These are phyloP conservation scores for Minunthozetes semirufus DNA, from an alignment of 2,888 invertebrate genomes.

Conservation along the genomic window DNA sequence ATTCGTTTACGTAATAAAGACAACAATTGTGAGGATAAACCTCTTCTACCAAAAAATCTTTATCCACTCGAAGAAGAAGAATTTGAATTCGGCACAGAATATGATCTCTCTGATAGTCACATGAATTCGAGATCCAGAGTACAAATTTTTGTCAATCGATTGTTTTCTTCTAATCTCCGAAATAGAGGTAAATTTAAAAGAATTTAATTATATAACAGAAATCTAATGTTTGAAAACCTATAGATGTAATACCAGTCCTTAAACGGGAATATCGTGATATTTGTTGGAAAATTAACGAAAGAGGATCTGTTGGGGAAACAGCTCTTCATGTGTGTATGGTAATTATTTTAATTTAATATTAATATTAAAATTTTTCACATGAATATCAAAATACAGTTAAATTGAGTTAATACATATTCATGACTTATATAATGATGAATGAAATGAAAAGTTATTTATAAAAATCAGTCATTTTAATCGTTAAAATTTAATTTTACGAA, in stretches of 20 bases:
- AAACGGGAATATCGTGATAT: constrained; percentile 63
- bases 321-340: constrained; percentile 80
- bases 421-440: too few species aligned
- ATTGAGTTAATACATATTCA: too few species aligned
- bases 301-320: constrained; percentile 93
- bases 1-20: constrained; percentile 81
- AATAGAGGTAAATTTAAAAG: constrained; percentile 32
- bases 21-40: neutral
- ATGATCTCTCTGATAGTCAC: too few species aligned
- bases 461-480: too few species aligned
- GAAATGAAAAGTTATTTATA: too few species aligned
- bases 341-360: neutral
- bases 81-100: neutral
- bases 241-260: neutral
- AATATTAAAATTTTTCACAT: neutral
- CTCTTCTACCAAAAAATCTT: neutral
- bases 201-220: neutral
- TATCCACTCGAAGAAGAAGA: neutral
- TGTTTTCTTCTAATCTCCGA: neutral
- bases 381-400: too few species aligned
- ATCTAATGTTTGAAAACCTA: neutral
- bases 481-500: neutral
- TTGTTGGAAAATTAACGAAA: constrained; percentile 84
- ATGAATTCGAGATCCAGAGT: too few species aligned
- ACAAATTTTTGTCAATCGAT: neutral